phyloP scores from a whole-genome alignment of 1,140 invertebrate genomes.

The Sweltsa coloradensis region DNA sequence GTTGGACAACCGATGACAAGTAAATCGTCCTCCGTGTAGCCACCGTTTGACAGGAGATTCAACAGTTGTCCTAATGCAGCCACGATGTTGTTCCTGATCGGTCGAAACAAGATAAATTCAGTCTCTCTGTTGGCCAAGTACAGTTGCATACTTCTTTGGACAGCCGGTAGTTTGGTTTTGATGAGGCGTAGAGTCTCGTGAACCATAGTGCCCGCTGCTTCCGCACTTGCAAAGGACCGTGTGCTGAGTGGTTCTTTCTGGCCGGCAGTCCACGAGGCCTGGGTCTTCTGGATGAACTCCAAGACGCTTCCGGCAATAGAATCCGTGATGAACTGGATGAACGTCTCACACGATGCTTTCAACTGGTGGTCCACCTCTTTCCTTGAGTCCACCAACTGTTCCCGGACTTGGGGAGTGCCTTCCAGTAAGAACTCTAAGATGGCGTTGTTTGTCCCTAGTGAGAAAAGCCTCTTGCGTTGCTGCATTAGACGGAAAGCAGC shows the following conservation, averaged over 20 bases:
- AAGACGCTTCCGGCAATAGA: conserved; percentile 60
- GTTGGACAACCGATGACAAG: conserved; percentile 77
- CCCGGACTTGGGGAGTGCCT: conserved; percentile 83
- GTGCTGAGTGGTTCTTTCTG: no score
- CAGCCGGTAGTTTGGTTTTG: conserved; percentile 60
- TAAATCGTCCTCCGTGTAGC: conserved; percentile 69
- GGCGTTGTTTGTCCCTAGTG: conserved; percentile 79
- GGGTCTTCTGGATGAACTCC: conserved; percentile 55
- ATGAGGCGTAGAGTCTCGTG: conserved; percentile 56
- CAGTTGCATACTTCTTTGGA: conserved; percentile 82
- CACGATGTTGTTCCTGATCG: conserved; percentile 85
- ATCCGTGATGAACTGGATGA: conserved; percentile 71
- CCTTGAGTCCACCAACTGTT: conserved; percentile 84
- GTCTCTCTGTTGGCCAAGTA: conserved; percentile 95
- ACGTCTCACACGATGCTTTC: conserved; percentile 81
- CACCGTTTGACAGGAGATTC: conserved; percentile 54
- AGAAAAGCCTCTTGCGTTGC: conserved; percentile 76
- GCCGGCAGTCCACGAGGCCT: background rate
- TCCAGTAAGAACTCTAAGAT: conserved; percentile 82
- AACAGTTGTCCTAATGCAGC: conserved; percentile 72
- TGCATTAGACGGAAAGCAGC: conserved; percentile 76
- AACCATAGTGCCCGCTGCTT: conserved; percentile 28
- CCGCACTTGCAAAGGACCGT: conserved; percentile 37
- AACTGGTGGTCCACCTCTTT: conserved; percentile 89
- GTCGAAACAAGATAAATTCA: conserved; percentile 88